Evolutionary conservation across 2,113 vertebrate genomes (phyloP).

Genomic region (Spermophilus dauricus): DNA sequence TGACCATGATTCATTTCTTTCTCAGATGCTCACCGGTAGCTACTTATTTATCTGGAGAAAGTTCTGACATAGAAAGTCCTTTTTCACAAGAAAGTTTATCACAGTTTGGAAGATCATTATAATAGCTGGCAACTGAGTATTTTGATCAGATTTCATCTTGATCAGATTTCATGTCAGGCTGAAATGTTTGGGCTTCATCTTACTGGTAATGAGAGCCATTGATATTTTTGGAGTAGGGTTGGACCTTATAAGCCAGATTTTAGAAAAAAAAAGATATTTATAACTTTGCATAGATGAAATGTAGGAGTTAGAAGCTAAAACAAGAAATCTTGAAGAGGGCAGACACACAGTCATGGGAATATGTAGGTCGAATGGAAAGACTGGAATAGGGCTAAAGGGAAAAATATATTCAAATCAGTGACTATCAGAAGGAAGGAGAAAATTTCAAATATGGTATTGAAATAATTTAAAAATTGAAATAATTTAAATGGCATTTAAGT

Average conservation of each 20-base stretch:
- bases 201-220: neutral
- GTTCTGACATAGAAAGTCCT: neutral
- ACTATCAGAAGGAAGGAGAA: neutral
- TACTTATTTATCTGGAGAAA: neutral
- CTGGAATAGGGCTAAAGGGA: neutral
- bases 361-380: neutral
- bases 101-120: neutral
- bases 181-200: neutral
- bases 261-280: neutral
- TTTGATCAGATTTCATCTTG: neutral
- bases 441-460: neutral
- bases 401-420: neutral
- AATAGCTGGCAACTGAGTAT: neutral
- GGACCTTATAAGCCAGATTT: neutral
- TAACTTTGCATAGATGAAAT: neutral
- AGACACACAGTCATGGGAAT: neutral
- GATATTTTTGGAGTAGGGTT: neutral
- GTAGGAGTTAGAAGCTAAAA: neutral
- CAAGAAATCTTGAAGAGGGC: neutral
- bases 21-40: neutral
- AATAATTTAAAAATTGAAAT: neutral
- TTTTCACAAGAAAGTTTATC: neutral
- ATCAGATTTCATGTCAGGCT: neutral
- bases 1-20: neutral
- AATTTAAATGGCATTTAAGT: too few species aligned